phyloP scores from a whole-genome alignment of 2,113 vertebrate genomes.

The Leucoraja erinaceus region DNA sequence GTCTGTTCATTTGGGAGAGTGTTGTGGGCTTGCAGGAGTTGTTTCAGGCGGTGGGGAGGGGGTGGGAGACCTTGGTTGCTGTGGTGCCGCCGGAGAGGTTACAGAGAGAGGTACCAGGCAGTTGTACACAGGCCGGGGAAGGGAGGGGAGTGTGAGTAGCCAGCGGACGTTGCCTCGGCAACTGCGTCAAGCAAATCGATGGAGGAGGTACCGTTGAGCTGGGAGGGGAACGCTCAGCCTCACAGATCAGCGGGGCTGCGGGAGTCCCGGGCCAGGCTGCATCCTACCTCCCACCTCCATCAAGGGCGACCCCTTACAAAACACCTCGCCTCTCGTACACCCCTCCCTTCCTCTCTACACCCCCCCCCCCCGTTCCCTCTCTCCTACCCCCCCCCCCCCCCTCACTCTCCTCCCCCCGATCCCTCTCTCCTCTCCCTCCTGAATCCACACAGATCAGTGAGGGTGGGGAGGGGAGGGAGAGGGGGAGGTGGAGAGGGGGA shows the following conservation, averaged over 20 bases:
- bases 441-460: neutral
- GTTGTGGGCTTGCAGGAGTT: too few species aligned
- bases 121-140: conserved; percentile 34
- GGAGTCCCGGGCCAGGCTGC: neutral
- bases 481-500: neutral
- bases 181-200: conserved; percentile 75
- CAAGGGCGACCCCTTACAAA: too few species aligned
- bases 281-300: too few species aligned
- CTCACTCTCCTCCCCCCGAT: too few species aligned
- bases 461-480: neutral
- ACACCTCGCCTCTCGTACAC: too few species aligned
- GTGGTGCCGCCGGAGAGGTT: neutral
- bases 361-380: too few species aligned
- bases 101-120: neutral
- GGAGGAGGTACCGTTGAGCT: conserved; percentile 63
- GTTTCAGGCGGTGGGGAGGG: neutral
- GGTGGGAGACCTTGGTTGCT: neutral
- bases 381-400: too few species aligned
- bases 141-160: conserved; percentile 58
- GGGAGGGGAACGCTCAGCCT: conserved; percentile 51
- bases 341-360: too few species aligned
- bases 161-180: conserved; percentile 62
- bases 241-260: neutral
- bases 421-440: neutral
- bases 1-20: too few species aligned